phyloP scores from a whole-genome alignment of 2,888 invertebrate species.

The Acleris emargana region DNA sequence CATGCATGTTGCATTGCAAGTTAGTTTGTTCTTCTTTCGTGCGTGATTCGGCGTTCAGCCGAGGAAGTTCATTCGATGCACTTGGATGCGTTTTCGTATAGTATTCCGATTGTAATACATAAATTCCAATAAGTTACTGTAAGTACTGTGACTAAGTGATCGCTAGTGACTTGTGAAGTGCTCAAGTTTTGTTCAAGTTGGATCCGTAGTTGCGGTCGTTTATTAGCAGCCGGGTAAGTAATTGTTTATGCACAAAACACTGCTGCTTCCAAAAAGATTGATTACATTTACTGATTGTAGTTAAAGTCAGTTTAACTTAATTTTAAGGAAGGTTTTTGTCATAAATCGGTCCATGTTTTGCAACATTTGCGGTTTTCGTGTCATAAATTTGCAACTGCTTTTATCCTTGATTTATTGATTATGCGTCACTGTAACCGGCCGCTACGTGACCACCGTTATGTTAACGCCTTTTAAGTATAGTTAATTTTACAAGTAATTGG shows the following conservation, averaged over 20 bases:
- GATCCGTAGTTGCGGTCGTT: conserved; percentile 42
- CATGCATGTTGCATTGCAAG: conserved; percentile 33
- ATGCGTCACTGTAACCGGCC: conserved; percentile 39
- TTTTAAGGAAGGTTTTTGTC: conserved; percentile 5
- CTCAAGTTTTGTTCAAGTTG: conserved; percentile 49
- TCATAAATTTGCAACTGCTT: conserved; percentile 60
- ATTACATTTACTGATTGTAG: conserved; percentile 1
- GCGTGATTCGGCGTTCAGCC: conserved; percentile 43
- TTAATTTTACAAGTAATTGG: conserved; percentile 15
- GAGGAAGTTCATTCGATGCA: conserved; percentile 47
- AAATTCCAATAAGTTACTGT: conserved; percentile 23
- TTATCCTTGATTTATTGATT: conserved; percentile 67
- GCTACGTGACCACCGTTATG: conserved; percentile 32
- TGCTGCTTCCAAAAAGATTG: conserved; percentile 9
- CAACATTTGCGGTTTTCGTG: conserved; percentile 39
- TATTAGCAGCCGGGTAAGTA: conserved; percentile 76
- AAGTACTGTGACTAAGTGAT: conserved; percentile 28
- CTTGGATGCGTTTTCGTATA: conserved; percentile 48
- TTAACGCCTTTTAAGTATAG: conserved; percentile 25
- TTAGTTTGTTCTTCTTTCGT: conserved; percentile 39
- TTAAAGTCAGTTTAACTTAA: not conserved
- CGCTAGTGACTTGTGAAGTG: conserved; percentile 47
- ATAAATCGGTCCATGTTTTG: conserved; percentile 25
- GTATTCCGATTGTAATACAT: conserved; percentile 22
- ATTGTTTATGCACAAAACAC: conserved; percentile 42